Percentiles rank a stretch among this genome's conserved stretches.
Evolutionary conservation across 1,140 invertebrate genomes (phyloP).

Genomic region (Zaprionus ghesquierei): DNA sequence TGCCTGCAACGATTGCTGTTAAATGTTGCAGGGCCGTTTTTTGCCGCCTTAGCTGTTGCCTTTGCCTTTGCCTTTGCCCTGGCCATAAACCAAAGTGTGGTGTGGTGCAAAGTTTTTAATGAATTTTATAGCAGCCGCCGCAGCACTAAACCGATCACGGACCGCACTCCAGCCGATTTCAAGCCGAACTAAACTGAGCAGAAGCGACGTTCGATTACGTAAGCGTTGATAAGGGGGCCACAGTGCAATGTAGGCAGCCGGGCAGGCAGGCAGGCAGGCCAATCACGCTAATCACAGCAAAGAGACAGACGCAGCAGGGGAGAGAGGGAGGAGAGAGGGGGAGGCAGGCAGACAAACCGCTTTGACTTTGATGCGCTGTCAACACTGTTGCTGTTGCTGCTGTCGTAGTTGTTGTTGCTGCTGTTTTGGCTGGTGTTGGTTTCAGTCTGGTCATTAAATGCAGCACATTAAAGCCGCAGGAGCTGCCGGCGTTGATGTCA

Average conservation of each 20-base stretch:
- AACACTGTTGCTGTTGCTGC: conserved; percentile 16
- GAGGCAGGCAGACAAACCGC: conserved; percentile 49
- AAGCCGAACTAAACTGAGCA: neutral
- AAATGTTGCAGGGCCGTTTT: conserved; percentile 60
- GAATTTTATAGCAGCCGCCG: conserved; percentile 72
- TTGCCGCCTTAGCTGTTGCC: conserved; percentile 44
- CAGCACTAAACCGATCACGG: conserved; percentile 49
- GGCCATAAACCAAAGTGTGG: neutral
- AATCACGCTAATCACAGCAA: conserved; percentile 68
- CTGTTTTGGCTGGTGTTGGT: conserved; percentile 37
- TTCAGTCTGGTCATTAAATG: conserved; percentile 66
- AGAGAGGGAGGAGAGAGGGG: neutral
- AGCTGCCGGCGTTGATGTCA: conserved; percentile 36
- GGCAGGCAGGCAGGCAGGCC: no score
- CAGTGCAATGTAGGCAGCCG: no score
- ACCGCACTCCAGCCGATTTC: conserved; percentile 15
- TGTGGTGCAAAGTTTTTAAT: conserved; percentile 68
- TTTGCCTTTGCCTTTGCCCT: conserved; percentile 21
- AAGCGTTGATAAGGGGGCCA: conserved; percentile 61
- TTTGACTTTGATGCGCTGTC: conserved; percentile 73
- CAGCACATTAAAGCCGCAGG: conserved; percentile 76
- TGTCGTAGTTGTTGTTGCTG: conserved; percentile 28
- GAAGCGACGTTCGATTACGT: conserved; percentile 41
- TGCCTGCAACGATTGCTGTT: conserved; percentile 57
- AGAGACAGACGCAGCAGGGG: neutral